Evolutionary conservation across 2,888 invertebrate species (phyloP), one percentile per base, ranked within the genome.

Genomic region (Agrotis segetum): DNA sequence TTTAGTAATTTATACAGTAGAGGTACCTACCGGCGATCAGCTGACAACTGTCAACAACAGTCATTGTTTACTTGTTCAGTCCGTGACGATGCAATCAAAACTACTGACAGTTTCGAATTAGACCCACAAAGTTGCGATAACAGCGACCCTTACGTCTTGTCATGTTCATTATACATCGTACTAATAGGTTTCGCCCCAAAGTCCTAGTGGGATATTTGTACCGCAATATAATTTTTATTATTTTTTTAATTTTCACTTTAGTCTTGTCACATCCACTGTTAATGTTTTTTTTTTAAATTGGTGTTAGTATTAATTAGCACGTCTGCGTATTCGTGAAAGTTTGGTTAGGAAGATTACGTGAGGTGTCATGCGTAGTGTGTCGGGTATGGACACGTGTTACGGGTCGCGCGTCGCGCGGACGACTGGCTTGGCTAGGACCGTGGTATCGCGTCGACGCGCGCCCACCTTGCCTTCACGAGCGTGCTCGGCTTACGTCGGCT

Each of bases 331-430:
- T 81, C 83, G 82, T 67, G 66, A 87, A 90, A 90, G 90, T 92
- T 92, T 88, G 81, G 71, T 84, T 85, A 79, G 81, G 69, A 81
- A 81, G 78, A 75, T 86, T 85, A 87, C 89, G 89, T 85, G 85
- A 82, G 81, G 74, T 75, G 78, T 79, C 85, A 88, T 90, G 86
- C 88, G 87, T 88, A 72, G 64, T 77, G 78, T 70, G 76, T 83
- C 70, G 79, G 21, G 14, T 49, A 52, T 68, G 24, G 74, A 74
- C 81, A 82, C 88, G 85, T 88, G 85, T 82, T 69, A 68, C 75
- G 79, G 77, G 77, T 76, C 83, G 87, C 91, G 89, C 91, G 89
- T 76, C 88, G 87, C 89, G 92, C 92, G 93, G 91, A 87, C 86
- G 89, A 94, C 94, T 92, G 92, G 82, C 87, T 80, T 75, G 74